Evolutionary conservation across 1,140 invertebrate species (phyloP), one percentile per base, ranked within the genome.

Genomic region (Sycobia sp.): DNA sequence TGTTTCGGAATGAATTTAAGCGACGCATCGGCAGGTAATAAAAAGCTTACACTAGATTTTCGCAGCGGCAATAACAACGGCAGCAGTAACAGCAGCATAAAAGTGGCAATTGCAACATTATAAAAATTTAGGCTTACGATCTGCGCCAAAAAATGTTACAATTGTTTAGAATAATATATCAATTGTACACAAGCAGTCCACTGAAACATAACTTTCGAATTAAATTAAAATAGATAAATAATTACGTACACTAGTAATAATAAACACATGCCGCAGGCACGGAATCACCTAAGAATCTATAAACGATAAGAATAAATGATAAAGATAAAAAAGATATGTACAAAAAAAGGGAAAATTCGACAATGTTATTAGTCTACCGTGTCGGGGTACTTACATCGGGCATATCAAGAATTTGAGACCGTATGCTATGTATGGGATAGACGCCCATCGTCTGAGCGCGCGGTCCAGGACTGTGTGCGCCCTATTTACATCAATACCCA

Each of bases 391-490:
- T 95, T 92, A 95, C 93, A 86, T 93, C 89, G 79, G 91, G 86
- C 78, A 88, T 88, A 80, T 89, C 87, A 80, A 92, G 86, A 79
- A 94, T 91, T 84, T 87, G 86, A 73, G 92, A 94, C 80, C 89
- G 88, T 80, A 95, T 86, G 83, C 87, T 89, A 84, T 93, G 89
- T 80, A 94, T 90, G 71, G 91, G 92, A 83, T 91, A 94, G 79
- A 90, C 86, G 71, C 92, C 93, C 88, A 94, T 90, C 68, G 91
- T 91, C 67, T 91, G 87, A 74, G 89, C 89, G 76, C 91, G 89
- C 78, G 90, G 90, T 84, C 89, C 91, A 80, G 92, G 92, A 79
- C 92, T 94, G 78, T 91, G 90, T 74, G 90, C 88, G 82, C 92
- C 92, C 92, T 94, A 85, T 77, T 67, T 43, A 73, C 18, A 23